Conservation (phyloP, 2,113 vertebrate genomes). For the Psephotus haematonotus region DNA sequence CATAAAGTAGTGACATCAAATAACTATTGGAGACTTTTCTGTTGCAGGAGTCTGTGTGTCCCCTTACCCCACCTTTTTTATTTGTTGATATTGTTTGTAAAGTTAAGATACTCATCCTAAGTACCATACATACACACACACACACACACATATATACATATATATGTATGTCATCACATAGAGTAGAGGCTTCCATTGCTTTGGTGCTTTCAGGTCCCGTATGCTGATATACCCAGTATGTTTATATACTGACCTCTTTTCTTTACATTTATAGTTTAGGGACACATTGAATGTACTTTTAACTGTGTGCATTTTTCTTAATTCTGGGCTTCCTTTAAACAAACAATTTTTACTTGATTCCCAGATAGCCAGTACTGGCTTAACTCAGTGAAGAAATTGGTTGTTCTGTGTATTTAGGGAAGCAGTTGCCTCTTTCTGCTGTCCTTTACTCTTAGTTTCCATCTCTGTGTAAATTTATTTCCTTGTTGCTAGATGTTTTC, state of each 20-base stretch:
- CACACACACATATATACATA: neutral
- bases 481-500: neutral
- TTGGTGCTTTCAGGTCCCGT: neutral
- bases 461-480: neutral
- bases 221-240: neutral
- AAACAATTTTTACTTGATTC: fast-evolving
- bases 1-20: neutral
- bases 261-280: neutral
- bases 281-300: neutral
- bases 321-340: neutral
- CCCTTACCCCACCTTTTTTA: fast-evolving
- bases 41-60: neutral
- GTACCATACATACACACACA: neutral
- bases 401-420: neutral
- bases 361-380: neutral
- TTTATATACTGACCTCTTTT: neutral
- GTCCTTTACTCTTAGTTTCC: neutral
- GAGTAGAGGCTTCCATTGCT: neutral
- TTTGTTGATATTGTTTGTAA: neutral
- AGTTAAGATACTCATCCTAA: neutral
- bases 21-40: neutral
- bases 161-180: neutral
- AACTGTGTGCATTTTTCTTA: neutral
- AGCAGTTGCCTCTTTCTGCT: neutral
- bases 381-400: neutral